Percentiles rank a stretch among this genome's conserved stretches.
Conservation (phyloP, 2,113 vertebrate genomes). For the Dendrocopos noguchii region DNA sequence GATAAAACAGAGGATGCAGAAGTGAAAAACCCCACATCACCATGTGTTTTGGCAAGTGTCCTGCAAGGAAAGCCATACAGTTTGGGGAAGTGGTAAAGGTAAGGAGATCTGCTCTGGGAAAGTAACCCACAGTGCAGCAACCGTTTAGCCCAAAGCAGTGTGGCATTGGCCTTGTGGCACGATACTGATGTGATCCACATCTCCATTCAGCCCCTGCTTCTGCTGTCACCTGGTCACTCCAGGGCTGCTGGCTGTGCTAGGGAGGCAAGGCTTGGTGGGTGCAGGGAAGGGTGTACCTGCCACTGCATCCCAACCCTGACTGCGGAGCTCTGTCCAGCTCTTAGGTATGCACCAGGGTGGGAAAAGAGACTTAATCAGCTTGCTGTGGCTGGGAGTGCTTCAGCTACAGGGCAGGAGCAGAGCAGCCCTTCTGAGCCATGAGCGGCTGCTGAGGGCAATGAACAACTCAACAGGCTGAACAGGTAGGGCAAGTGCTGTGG, state of each 20-base stretch:
- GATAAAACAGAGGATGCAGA: not conserved
- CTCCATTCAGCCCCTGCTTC: accelerated
- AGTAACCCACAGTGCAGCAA: not conserved
- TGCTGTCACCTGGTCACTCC: accelerated
- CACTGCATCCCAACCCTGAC: accelerated
- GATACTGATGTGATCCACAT: accelerated
- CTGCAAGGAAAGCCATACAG: not conserved
- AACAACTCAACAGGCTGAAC: constrained; percentile 36
- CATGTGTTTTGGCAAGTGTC: not conserved
- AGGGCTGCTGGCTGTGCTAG: not conserved
- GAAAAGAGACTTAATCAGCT: not conserved
- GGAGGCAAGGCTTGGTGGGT: not conserved
- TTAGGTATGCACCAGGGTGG: not conserved
- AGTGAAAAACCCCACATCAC: not conserved
- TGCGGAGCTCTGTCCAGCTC: not conserved
- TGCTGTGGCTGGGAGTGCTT: not conserved
- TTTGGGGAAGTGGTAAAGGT: not conserved
- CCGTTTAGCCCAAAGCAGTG: not conserved
- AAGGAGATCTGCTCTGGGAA: not conserved
- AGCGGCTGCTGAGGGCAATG: not conserved
- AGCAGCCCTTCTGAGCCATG: not conserved
- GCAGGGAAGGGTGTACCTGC: not conserved
- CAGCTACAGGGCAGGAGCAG: not conserved
- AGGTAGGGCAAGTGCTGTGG: not conserved
- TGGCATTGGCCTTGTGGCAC: accelerated